Evolutionary conservation across 2,113 vertebrate genomes (phyloP).

Genomic region (Leptobrachium leishanense): DNA sequence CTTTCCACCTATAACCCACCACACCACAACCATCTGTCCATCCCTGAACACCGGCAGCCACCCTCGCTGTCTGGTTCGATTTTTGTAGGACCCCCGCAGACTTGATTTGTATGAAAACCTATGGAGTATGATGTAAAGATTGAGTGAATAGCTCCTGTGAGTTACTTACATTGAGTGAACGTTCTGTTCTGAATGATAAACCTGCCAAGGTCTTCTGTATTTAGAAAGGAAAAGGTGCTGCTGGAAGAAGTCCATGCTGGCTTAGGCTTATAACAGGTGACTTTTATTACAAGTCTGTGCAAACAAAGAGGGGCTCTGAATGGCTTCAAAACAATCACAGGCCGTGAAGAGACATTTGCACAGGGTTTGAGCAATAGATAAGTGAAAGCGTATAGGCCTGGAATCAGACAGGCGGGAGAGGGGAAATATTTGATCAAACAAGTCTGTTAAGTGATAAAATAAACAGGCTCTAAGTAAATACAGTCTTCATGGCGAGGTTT

Average conservation of each 20-base stretch:
- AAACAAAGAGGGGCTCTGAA: conserved; percentile 32
- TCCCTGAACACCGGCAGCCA: too few relatives aligned
- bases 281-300: conserved; percentile 35
- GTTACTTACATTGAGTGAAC: too few relatives aligned
- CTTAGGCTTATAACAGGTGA: neutral
- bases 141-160: too few relatives aligned
- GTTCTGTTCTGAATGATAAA: too few relatives aligned
- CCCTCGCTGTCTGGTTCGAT: too few relatives aligned
- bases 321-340: conserved; percentile 41
- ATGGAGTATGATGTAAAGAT: too few relatives aligned
- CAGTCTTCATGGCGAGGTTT: neutral
- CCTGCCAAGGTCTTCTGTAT: too few relatives aligned
- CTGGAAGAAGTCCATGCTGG: neutral
- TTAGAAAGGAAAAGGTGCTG: too few relatives aligned
- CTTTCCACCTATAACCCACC: too few relatives aligned
- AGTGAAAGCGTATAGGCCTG: conserved; percentile 15
- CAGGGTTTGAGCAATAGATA: conserved; percentile 38
- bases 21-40: too few relatives aligned
- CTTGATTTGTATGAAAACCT: too few relatives aligned
- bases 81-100: too few relatives aligned
- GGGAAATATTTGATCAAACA: conserved; percentile 47
- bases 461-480: conserved; percentile 32
- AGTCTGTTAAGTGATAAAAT: conserved; percentile 30
- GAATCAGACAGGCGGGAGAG: conserved; percentile 9
- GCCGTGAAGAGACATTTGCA: conserved; percentile 39